These are phyloP conservation scores for Eurytoma californica DNA, from an alignment of 2,888 invertebrate species.

Conservation along the genomic window DNA sequence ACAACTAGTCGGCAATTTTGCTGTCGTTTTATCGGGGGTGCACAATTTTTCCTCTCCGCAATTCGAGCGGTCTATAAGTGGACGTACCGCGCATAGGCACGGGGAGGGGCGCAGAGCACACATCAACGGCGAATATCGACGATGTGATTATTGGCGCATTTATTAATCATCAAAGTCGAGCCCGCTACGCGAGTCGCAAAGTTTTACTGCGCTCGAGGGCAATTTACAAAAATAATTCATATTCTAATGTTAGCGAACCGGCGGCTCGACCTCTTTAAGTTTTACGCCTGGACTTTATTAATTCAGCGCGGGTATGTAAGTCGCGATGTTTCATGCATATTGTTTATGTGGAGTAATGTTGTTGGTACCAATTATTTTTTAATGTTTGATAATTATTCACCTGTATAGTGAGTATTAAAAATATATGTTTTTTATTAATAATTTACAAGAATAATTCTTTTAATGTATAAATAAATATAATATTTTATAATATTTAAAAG, in stretches of 20 bases:
- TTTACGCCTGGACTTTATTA: background rate
- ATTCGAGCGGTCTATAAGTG: background rate
- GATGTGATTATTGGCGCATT: constrained; percentile 34
- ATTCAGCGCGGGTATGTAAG: background rate
- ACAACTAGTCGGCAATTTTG: constrained; percentile 14
- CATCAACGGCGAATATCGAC: constrained; percentile 18
- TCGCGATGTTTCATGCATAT: too few species aligned
- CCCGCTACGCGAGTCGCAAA: constrained; percentile 13
- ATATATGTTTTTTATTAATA: too few species aligned
- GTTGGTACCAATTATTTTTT: too few species aligned
- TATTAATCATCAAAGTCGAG: constrained; percentile 25
- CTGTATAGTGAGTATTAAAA: too few species aligned
- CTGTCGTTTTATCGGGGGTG: background rate
- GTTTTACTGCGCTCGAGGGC: constrained; percentile 3
- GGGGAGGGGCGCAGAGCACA: background rate
- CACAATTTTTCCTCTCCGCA: background rate
- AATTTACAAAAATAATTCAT: background rate
- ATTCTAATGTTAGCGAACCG: background rate
- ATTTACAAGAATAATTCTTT: too few species aligned
- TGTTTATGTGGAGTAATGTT: too few species aligned
- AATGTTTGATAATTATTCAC: too few species aligned
- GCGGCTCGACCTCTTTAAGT: background rate
- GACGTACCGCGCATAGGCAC: background rate
- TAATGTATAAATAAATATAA: too few species aligned
- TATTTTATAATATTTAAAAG: too few species aligned